Base-by-base conservation (phyloP, 2,888 invertebrate genomes). In the Tipula confusa region DNA sequence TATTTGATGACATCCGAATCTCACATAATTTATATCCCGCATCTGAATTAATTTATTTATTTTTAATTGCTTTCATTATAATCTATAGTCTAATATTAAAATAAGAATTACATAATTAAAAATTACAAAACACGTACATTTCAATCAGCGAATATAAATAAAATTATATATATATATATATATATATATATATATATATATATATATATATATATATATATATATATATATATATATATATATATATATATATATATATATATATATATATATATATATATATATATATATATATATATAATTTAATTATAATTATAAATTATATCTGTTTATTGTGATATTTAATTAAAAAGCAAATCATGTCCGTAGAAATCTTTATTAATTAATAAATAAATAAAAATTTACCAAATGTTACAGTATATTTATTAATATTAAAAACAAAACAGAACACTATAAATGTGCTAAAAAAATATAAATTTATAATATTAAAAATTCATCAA, bases 261-360 rank as follows among this genome's bases (percentile, higher is more conserved):
- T 24, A 64, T 24, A 9, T 24, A 64, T 7, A 15, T 18, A 24
- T 64, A 64, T 24, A 64, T 9, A 64, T 24, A 64, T 24, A 64
- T 24, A 64, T 24, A 9, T 24, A 64, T 7, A 15, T 18, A 24
- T 64, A 64, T 64, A 64, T n/a, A 64, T 64, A 2, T 24, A 9
- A 64, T 64, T 24, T 64, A 64, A 64, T 64, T 24, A 64, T 64
- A 64, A 9, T 64, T 64, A 64, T 24, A 24, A 48, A 48, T 18
- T 48, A 48, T 48, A 48, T 48, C 48, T 48, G 48, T 48, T 48
- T 48, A 48, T 48, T 48, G 48, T 48, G 48, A 48, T 48, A 48
- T 48, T 48, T 48, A 48, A 48, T 24, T 64, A 24, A 64, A 64
- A 64, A 9, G 24, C 24, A 64, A 64, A 24, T 64, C 64, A 64